These are phyloP conservation scores for Drosophila borealis DNA, from an alignment of 2,888 invertebrate genomes.

Conservation along the genomic window DNA sequence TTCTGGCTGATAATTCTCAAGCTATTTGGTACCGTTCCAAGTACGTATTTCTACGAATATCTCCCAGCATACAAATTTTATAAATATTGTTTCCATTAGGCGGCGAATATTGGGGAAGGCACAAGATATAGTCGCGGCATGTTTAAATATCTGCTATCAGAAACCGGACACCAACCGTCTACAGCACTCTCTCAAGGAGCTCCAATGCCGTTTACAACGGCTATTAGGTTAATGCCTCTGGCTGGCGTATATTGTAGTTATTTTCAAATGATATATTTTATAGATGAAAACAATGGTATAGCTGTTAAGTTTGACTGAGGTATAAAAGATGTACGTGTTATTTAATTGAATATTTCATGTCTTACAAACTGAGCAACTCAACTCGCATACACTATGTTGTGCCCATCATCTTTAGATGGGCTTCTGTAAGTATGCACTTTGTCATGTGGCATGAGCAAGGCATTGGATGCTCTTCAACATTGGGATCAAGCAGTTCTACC, in stretches of 20 bases:
- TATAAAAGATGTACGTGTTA: conserved; percentile 60
- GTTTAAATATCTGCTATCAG: conserved; percentile 91
- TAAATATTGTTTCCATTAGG: conserved; percentile 83
- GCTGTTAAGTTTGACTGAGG: conserved; percentile 73
- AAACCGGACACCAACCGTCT: conserved; percentile 89
- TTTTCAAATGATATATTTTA: conserved; percentile 35
- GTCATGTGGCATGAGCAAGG: conserved; percentile 92
- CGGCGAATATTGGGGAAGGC: conserved; percentile 89
- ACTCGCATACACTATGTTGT: conserved; percentile 33
- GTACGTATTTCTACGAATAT: conserved; percentile 62
- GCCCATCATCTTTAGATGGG: conserved; percentile 80
- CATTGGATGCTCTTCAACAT: conserved; percentile 89
- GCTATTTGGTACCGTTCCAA: conserved; percentile 86
- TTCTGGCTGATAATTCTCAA: conserved; percentile 88
- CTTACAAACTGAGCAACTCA: conserved; percentile 13
- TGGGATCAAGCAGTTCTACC: conserved; percentile 89
- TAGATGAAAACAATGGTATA: conserved; percentile 43
- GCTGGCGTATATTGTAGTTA: conserved; percentile 20
- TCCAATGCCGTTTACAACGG: conserved; percentile 84
- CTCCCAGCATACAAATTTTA: background rate
- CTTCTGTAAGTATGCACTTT: conserved; percentile 90
- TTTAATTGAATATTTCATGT: conserved; percentile 44
- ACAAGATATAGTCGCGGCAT: conserved; percentile 90
- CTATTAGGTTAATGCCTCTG: conserved; percentile 50
- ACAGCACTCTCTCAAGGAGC: conserved; percentile 86